Conservation (phyloP, 2,888 invertebrate genomes). For the Trissolcus brochymenae region DNA sequence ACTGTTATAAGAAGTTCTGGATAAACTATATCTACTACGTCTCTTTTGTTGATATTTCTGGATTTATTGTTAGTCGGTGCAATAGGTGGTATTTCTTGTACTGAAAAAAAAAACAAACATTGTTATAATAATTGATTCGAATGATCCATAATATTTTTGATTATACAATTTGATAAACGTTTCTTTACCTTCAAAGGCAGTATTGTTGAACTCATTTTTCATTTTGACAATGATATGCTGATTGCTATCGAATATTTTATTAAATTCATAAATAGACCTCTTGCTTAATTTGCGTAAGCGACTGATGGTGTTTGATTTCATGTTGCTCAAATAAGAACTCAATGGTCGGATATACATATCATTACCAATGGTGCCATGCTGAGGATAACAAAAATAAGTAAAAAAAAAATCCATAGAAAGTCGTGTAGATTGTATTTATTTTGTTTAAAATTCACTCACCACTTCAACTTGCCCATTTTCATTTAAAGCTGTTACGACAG, state of each 20-base stretch:
- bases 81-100: no score
- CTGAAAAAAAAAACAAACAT: no score
- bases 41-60: no score
- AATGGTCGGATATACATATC: background rate
- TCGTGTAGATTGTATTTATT: background rate
- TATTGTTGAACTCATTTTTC: background rate
- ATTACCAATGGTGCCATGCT: constrained; percentile 1
- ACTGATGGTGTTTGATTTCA: background rate
- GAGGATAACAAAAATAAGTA: background rate
- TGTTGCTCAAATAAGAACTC: background rate
- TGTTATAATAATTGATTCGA: no score
- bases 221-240: background rate
- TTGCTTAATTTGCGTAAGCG: background rate
- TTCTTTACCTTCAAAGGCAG: background rate
- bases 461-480: background rate
- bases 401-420: background rate
- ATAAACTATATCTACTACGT: no score
- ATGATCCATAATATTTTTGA: no score
- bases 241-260: background rate
- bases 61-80: no score
- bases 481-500: background rate
- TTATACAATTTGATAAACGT: no score
- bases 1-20: no score
- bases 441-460: background rate
- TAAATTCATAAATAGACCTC: background rate